Base-by-base conservation (phyloP, 2,888 invertebrate species). In the Parelbella ahira region DNA sequence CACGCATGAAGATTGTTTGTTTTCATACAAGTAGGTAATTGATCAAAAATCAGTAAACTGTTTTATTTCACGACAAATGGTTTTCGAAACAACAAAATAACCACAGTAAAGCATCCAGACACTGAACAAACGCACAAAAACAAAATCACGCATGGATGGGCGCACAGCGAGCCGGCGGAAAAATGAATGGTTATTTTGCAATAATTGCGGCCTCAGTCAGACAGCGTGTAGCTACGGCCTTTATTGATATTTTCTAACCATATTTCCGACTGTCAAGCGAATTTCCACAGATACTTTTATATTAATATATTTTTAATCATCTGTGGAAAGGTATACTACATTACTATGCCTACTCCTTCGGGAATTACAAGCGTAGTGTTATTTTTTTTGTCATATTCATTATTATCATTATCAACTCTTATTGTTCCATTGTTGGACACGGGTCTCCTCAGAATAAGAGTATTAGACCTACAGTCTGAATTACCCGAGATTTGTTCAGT, bases 111-210 rank as follows among this genome's bases (percentile, higher is more conserved):
- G 66, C 68, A 63, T 59, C 64, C 78, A 77, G 76, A 79, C 73
- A 73, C 64, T 72, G 81, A 77, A 70, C 79, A 77, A 81, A 78
- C 73, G 73, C 67, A 70, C 73, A 81, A 80, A 83, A 82, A 80
- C 75, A 79, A 72, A 77, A 72, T 76, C 81, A 80, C 79, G 81
- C 78, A 75, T 82, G 82, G 74, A 45, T 70, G 77, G 58, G 71
- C 73, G 69, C 73, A 63, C 68, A 52, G 62, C 69, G 68, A 60
- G 60, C 68, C 62, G 62, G 55, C 63, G 63, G 70, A 79, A 82
- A 82, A 80, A 83, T 80, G 73, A 76, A 80, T 78, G 74, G 75
- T 58, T 74, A 75, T 77, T 81, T 74, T 68, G 74, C 68, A 68
- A 77, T 82, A 74, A 82, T 80, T 73, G 71, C 72, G 53, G 70